Conservation (phyloP, 2,113 vertebrate genomes). For the Heterocephalus glaber region DNA sequence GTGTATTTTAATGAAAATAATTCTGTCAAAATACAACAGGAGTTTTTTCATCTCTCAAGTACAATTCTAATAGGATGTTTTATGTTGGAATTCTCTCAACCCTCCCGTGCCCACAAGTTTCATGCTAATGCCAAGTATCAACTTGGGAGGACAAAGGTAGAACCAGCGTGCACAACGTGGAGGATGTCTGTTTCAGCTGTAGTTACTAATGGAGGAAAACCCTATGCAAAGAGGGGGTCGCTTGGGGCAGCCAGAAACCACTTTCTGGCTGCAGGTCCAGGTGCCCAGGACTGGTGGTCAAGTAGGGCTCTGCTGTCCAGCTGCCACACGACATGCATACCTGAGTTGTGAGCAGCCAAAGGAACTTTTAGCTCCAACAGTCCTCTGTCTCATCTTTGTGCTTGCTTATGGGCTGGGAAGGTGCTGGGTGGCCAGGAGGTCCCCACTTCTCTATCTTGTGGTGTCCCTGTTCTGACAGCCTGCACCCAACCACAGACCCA, state of each 20-base stretch:
- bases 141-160: conserved; percentile 93
- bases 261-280: conserved; percentile 31
- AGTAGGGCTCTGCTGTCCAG: conserved; percentile 71
- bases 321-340: conserved; percentile 85
- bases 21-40: conserved; percentile 99
- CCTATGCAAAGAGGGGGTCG: conserved; percentile 52
- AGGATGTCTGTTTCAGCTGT: conserved; percentile 79
- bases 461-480: conserved; percentile 10
- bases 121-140: conserved; percentile 96
- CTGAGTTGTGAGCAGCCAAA: conserved; percentile 89
- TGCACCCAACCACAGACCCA: conserved; percentile 44
- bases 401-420: conserved; percentile 69
- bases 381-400: conserved; percentile 78
- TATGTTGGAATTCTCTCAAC: conserved; percentile 90
- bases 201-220: conserved; percentile 75
- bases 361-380: conserved; percentile 70
- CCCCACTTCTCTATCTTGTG: conserved; percentile 39
- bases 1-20: conserved; percentile 99
- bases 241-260: conserved; percentile 67
- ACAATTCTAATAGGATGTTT: conserved; percentile 88
- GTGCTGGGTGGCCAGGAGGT: background rate
- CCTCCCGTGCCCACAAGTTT: conserved; percentile 85
- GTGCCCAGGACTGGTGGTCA: conserved; percentile 57
- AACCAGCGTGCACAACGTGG: conserved; percentile 90
- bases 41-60: conserved; percentile 95